A percentile compares a stretch with the other conserved stretches of the same genome.
Evolutionary conservation across 2,113 vertebrate genomes (phyloP).

Genomic region (Pygoscelis antarcticus): DNA sequence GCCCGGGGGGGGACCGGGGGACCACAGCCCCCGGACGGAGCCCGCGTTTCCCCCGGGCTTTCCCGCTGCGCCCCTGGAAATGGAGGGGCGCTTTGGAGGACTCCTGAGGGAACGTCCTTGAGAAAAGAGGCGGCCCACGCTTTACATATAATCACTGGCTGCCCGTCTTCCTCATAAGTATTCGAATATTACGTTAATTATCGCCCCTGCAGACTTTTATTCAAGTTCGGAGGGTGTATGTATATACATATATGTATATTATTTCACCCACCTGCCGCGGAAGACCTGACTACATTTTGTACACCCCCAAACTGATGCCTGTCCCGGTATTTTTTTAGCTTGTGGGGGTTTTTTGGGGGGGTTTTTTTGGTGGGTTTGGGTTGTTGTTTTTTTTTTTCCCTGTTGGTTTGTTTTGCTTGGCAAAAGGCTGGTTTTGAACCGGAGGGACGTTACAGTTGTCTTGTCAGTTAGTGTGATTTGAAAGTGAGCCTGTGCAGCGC

Average conservation of each 20-base stretch:
- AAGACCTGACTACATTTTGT: not conserved
- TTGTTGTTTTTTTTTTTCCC: not conserved
- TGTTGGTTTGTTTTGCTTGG: slow-evolving; percentile 3
- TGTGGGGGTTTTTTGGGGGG: too few species aligned
- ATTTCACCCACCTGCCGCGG: not conserved
- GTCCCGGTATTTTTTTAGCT: not conserved
- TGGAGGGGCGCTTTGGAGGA: not conserved
- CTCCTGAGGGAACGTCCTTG: not conserved
- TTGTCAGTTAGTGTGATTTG: slow-evolving; percentile 77
- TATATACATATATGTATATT: too few species aligned
- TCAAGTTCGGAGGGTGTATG: not conserved
- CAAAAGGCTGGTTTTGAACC: slow-evolving; percentile 24
- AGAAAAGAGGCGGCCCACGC: accelerated
- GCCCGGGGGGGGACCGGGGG: too few species aligned
- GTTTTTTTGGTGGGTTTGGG: too few species aligned
- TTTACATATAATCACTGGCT: not conserved
- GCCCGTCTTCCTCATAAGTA: not conserved
- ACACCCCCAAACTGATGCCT: not conserved
- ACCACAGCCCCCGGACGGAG: not conserved
- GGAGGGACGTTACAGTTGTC: slow-evolving; percentile 33
- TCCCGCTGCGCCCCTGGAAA: not conserved
- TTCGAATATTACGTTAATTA: not conserved
- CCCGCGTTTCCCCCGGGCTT: not conserved
- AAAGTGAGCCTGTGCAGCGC: slow-evolving; percentile 69
- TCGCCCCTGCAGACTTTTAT: not conserved